Evolutionary conservation across 1,140 invertebrate species (phyloP).

Genomic region (Caligus rogercresseyi): DNA sequence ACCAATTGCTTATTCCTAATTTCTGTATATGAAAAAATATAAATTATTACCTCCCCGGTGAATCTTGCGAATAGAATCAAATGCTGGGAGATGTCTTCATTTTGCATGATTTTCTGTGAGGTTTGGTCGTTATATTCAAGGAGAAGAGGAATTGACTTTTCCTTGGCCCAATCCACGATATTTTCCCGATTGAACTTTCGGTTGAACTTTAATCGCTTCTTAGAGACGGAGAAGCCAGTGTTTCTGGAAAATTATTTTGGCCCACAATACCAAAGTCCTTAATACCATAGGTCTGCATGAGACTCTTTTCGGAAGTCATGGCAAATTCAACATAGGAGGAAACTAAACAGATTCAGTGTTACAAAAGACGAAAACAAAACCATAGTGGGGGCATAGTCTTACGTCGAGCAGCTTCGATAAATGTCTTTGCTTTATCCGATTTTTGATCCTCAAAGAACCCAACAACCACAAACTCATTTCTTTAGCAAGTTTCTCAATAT

Average conservation of each 20-base stretch:
- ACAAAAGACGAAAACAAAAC: neutral
- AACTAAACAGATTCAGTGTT: neutral
- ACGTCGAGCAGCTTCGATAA: conserved; percentile 48
- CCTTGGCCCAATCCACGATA: neutral
- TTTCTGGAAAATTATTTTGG: neutral
- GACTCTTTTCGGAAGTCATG: neutral
- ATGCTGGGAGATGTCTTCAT: neutral
- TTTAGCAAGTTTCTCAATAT: conserved; percentile 58
- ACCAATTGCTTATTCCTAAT: too few species aligned
- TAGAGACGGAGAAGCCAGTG: neutral
- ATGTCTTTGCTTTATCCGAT: conserved; percentile 58
- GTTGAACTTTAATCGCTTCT: neutral
- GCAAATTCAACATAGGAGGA: neutral
- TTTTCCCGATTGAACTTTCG: neutral
- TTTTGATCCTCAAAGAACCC: conserved; percentile 79
- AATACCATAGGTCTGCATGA: neutral
- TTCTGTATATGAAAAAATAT: neutral
- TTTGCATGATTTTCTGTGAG: neutral
- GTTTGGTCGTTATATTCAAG: neutral
- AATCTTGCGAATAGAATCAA: neutral
- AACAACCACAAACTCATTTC: conserved; percentile 43
- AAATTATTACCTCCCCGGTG: neutral
- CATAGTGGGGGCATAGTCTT: neutral
- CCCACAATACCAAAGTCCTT: neutral
- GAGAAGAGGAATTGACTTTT: neutral